Base-by-base conservation (phyloP, 2,888 invertebrate species). In the Drosophila mimetica region DNA sequence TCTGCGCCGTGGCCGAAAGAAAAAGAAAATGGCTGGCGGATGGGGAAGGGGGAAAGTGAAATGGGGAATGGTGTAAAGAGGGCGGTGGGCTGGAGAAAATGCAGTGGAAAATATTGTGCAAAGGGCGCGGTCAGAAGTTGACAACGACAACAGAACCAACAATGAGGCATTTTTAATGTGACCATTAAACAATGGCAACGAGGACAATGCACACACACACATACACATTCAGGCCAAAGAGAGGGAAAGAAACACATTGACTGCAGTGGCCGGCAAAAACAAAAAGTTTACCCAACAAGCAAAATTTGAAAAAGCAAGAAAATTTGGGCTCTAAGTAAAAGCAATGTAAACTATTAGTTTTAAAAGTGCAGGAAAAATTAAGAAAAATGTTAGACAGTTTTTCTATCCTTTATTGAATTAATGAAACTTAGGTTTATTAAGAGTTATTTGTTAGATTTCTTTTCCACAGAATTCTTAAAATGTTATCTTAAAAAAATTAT, bases 151-250 rank as follows among this genome's bases (percentile, higher is more conserved):
- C 61, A 67, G 53, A 71, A 51, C 60, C 77, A 74, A 84, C 77
- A 85, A 82, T 86, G 75, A 86, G 84, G 75, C 86, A 82, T 87
- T 88, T 83, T 89, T 87, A 88, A 89, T 87, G 79, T 76, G 78
- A 74, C 76, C 86, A 87, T 86, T 86, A 89, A 86, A 86, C 89
- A 86, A 89, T 80, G 77, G 80, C 89, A 86, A 85, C 74, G 75
- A 71, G 83, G 77, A 87, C 88, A 79, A 76, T 65, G 79, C 73
- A 77, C 60, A 64, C 63, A 66, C 42, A 60, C 39, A 39, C 42
- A 60, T 18, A 39, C 39, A 39, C 47, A 51, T 22, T 22, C 37
- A 39, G 44, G 37, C 20, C 13, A 22, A 41, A 25, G 44, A 36
- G 20, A 37, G 44, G 20, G 22, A 50, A n/a, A 16, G 51, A 50